Evolutionary conservation across 2,113 vertebrate species (phyloP), one percentile per base, ranked within the genome.

Genomic region (Suncus etruscus): DNA sequence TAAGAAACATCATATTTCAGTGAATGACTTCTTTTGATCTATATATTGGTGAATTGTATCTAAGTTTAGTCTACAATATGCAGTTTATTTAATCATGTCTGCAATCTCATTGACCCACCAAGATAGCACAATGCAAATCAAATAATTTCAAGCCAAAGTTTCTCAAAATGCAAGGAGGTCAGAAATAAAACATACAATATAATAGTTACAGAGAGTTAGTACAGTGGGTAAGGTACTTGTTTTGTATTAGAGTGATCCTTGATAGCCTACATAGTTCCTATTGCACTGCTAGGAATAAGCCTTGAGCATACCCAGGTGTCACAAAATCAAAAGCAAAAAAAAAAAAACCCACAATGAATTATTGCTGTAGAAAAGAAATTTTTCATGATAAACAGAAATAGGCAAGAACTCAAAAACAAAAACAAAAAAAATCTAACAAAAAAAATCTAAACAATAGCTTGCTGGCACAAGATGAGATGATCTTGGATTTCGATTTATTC

Each of bases 61-160:
- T 27, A 77, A n/a, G 54, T 74, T 90, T 51, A 82, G 12, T 61
- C 82, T 66, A 61, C 29, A 68, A 75, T 51, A 72, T 32, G 6
- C 63, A 22, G 20, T 25, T n/a, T 73, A 29, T 80, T n/a, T 72
- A 95, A 31, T 31, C 70, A 83, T 25, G 5, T 89, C 47, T 61
- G 8, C 11, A 39, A 54, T 47, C 1, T 32, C 31, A 50, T 1
- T 10, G 20, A 16, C 51, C 31, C 18, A 72, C 39, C 47, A 75
- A 58, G 89, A 86, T 69, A 76, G 63, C 10, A 82, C 76, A 93
- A 88, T 79, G 32, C 10, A 25, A 88, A 8, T 66, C 72, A 82
- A 85, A 78, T 78, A 65, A 79, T 39, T 3, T n/a, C 6, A 92
- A 92, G 66, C 1, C 15, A 86, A 82, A 11, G 8, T 70, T 78